Conservation (phyloP, 2,797 vertebrate species). For the Notamacropus eugenii region DNA sequence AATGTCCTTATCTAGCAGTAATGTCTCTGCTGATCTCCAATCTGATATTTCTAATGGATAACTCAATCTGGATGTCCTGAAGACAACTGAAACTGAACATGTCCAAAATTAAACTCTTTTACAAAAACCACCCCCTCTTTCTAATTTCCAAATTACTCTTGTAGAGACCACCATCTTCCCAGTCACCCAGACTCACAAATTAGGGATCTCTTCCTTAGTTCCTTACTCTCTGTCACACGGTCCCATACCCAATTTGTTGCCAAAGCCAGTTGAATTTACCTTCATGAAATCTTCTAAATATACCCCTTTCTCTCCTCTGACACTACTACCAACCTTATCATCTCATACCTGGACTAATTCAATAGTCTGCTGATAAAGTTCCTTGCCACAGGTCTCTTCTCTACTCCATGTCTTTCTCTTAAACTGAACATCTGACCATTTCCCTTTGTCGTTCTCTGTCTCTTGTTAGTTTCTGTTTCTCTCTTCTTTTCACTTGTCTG, state of each 20-base stretch:
- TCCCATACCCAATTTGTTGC: not conserved
- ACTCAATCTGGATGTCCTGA: not conserved
- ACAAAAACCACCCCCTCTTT: not conserved
- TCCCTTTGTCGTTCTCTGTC: not conserved
- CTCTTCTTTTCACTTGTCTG: too few relatives aligned
- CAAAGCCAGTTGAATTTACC: not conserved
- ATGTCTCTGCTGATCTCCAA: not conserved
- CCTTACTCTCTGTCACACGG: not conserved
- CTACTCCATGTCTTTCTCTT: not conserved
- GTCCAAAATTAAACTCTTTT: not conserved
- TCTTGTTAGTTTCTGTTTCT: not conserved
- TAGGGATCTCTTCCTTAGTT: not conserved
- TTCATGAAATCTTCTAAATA: not conserved
- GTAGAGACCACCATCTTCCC: not conserved
- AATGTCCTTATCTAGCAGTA: not conserved
- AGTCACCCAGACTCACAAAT: too few relatives aligned
- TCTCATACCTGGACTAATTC: too few relatives aligned
- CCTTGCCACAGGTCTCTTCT: too few relatives aligned
- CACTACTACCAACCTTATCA: too few relatives aligned
- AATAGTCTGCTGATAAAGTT: too few relatives aligned
- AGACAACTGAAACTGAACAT: not conserved
- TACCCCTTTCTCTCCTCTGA: not conserved
- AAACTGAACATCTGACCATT: not conserved
- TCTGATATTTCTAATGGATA: not conserved
- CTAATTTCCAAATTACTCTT: not conserved